These are phyloP conservation scores for Lycopodina hypogea DNA, from an alignment of 37 sponge, comb jelly and placozoan species.

Conservation along the genomic window DNA sequence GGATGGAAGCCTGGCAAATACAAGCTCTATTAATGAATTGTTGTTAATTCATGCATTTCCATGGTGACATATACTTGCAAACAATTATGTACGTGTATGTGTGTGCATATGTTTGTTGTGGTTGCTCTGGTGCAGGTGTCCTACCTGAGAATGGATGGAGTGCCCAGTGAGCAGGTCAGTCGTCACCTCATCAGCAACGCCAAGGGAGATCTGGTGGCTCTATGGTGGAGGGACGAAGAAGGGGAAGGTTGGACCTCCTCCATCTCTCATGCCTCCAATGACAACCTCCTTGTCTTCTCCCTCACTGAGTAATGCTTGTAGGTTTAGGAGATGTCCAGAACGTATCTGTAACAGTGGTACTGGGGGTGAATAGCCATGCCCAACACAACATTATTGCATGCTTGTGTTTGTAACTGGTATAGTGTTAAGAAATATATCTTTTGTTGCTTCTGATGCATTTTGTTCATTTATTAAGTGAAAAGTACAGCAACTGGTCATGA, in stretches of 20 bases:
- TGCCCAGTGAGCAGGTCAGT: slow-evolving; percentile 16
- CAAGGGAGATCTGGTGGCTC: slow-evolving; percentile 30
- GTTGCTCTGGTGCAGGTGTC: slow-evolving; percentile 7
- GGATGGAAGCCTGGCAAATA: too few relatives aligned
- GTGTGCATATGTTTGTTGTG: not conserved
- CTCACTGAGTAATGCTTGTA: slow-evolving; percentile 21
- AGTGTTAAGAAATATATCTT: too few relatives aligned
- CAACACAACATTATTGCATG: not conserved
- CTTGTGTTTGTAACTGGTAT: not conserved
- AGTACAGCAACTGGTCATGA: too few relatives aligned
- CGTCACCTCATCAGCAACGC: slow-evolving; percentile 40
- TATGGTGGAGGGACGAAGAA: slow-evolving; percentile 51
- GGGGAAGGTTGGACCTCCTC: slow-evolving; percentile 31
- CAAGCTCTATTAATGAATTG: too few relatives aligned
- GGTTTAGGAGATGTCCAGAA: too few relatives aligned
- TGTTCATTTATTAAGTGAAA: too few relatives aligned
- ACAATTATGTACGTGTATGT: not conserved
- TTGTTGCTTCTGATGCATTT: too few relatives aligned
- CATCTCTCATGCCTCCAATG: not conserved
- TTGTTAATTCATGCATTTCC: not conserved
- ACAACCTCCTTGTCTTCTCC: slow-evolving; percentile 47
- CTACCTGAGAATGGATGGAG: slow-evolving; percentile 9
- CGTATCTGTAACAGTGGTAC: too few relatives aligned
- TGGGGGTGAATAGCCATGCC: too few relatives aligned
- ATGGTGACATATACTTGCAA: not conserved